Conservation (phyloP, 2,888 invertebrate species). For the Cordilura impudica region DNA sequence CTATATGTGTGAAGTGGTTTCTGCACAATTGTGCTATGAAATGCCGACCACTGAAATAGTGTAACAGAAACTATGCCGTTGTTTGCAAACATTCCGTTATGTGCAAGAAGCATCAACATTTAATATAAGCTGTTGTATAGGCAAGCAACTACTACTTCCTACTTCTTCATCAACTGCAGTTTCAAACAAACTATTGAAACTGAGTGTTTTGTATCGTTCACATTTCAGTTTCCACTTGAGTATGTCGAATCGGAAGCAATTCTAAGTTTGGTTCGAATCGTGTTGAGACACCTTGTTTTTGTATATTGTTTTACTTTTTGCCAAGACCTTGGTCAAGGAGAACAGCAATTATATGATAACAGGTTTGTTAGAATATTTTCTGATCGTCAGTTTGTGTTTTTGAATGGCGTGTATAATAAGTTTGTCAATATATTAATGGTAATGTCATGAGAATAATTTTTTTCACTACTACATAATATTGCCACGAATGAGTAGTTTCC, state of each 20-base stretch:
- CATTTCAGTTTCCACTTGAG: conserved; percentile 5
- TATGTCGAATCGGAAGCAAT: conserved; percentile 37
- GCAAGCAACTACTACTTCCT: conserved; percentile 37
- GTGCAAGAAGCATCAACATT: background rate
- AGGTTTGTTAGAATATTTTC: conserved; percentile 14
- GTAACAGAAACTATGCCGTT: too few species aligned
- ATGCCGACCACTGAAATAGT: too few species aligned
- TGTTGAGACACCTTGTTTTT: conserved; percentile 22
- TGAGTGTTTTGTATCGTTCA: conserved; percentile 10
- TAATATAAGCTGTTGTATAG: conserved; percentile 21
- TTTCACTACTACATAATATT: background rate
- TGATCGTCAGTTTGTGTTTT: background rate
- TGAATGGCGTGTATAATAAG: background rate
- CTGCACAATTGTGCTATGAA: too few species aligned
- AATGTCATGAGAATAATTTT: background rate
- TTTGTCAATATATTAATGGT: background rate
- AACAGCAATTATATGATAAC: conserved; percentile 21
- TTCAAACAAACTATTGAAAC: conserved; percentile 1
- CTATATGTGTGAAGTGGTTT: too few species aligned
- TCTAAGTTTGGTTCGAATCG: conserved; percentile 15
- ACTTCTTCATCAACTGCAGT: background rate
- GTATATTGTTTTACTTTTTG: conserved; percentile 30
- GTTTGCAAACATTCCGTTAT: conserved; percentile 50
- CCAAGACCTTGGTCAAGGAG: conserved; percentile 60
- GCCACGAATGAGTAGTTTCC: background rate